phyloP scores from a whole-genome alignment of 2,113 vertebrate genomes.

The Albula glossodonta region DNA sequence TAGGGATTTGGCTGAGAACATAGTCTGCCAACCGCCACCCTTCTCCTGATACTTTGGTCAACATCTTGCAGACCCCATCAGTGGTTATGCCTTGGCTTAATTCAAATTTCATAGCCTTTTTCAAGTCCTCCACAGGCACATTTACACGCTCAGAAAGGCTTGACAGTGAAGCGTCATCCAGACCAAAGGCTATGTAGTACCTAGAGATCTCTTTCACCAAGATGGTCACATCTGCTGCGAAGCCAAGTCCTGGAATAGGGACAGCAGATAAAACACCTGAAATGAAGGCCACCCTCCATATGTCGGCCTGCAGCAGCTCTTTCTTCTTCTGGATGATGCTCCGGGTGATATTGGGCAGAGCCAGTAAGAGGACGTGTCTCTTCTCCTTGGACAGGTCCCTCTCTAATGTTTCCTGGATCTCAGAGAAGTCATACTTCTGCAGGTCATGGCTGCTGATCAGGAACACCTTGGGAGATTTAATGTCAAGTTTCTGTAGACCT shows the following conservation, averaged over 20 bases:
- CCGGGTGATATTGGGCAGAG: slow-evolving; percentile 58
- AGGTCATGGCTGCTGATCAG: slow-evolving; percentile 44
- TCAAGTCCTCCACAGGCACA: slow-evolving; percentile 61
- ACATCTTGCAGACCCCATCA: slow-evolving; percentile 48
- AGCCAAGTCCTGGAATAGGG: slow-evolving; percentile 55
- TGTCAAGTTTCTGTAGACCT: slow-evolving; percentile 36
- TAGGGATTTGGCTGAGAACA: slow-evolving; percentile 47
- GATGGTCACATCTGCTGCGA: slow-evolving; percentile 54
- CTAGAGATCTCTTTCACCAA: slow-evolving; percentile 47
- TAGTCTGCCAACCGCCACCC: slow-evolving; percentile 51
- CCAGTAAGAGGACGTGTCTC: slow-evolving; percentile 39
- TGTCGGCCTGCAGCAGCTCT: slow-evolving; percentile 51
- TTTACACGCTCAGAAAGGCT: slow-evolving; percentile 58
- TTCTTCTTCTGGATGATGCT: slow-evolving; percentile 61
- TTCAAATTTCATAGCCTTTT: slow-evolving; percentile 51
- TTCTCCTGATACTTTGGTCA: slow-evolving; percentile 36
- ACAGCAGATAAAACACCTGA: slow-evolving; percentile 55
- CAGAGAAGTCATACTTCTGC: slow-evolving; percentile 41
- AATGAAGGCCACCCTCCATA: slow-evolving; percentile 57
- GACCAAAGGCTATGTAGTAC: slow-evolving; percentile 62
- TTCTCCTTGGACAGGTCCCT: slow-evolving; percentile 49
- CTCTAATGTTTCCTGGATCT: slow-evolving; percentile 45
- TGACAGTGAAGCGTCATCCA: slow-evolving; percentile 60
- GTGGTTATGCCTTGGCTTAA: slow-evolving; percentile 51
- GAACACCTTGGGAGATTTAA: slow-evolving; percentile 47